Evolutionary conservation across 2,888 invertebrate species (phyloP).

Genomic region (Slavum lentiscoides): DNA sequence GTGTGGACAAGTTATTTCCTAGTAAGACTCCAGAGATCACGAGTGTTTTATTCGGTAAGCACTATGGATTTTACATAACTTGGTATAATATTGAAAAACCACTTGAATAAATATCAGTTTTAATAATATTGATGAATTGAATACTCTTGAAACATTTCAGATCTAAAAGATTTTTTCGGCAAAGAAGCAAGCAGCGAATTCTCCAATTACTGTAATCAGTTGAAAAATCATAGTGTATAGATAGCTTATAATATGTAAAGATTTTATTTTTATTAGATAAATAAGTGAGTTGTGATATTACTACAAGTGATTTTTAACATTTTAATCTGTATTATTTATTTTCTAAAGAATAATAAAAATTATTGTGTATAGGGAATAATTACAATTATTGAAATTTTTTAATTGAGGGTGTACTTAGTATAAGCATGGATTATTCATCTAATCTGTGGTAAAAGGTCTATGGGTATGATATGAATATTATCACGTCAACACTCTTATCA

Average conservation of each 20-base stretch:
- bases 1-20: conserved; percentile 24
- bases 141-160: conserved; percentile 20
- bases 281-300: not conserved
- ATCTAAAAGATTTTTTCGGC: conserved; percentile 20
- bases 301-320: not conserved
- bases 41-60: conserved; percentile 26
- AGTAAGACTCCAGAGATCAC: conserved; percentile 30
- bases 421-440: too few species aligned
- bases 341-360: too few species aligned
- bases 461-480: too few species aligned
- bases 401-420: too few species aligned
- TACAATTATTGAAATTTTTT: too few species aligned
- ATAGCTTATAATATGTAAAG: not conserved
- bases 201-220: conserved; percentile 9
- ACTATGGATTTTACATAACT: not conserved
- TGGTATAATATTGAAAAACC: not conserved
- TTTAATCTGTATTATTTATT: not conserved
- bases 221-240: not conserved
- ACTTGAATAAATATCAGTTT: not conserved
- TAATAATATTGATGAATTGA: not conserved
- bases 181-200: conserved; percentile 16
- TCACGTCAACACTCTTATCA: too few species aligned
- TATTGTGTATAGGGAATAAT: too few species aligned
- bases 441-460: too few species aligned
- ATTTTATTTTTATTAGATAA: conserved; percentile 8